Conservation (phyloP, 2,797 vertebrate genomes). For the Bradypus variegatus region DNA sequence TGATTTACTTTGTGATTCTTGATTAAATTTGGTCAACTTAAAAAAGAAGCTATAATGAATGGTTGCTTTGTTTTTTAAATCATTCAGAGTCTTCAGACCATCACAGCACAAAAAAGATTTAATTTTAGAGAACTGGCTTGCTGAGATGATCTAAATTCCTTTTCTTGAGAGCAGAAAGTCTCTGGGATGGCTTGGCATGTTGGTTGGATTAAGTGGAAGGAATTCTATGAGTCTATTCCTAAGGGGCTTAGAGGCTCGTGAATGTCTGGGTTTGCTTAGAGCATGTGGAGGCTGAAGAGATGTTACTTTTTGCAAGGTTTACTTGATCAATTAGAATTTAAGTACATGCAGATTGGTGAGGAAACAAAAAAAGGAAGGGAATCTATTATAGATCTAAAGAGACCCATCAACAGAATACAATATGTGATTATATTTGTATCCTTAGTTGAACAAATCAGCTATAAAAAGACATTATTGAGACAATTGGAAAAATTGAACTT, state of each 20-base stretch:
- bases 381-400: not conserved
- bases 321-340: not conserved
- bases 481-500: not conserved
- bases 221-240: not conserved
- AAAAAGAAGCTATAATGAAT: slow-evolving; percentile 20
- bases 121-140: slow-evolving; percentile 38
- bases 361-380: not conserved
- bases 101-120: slow-evolving; percentile 4
- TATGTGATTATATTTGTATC: not conserved
- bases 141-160: slow-evolving; percentile 24
- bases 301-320: not conserved
- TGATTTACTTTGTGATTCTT: slow-evolving; percentile 51
- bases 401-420: not conserved
- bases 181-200: not conserved
- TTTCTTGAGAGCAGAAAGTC: not conserved
- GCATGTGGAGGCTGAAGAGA: not conserved
- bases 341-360: not conserved
- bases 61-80: slow-evolving; percentile 27
- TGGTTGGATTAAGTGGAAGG: not conserved
- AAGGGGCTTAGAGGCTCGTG: not conserved
- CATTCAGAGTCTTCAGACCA: slow-evolving; percentile 26
- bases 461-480: slow-evolving; percentile 25
- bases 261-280: not conserved
- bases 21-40: slow-evolving; percentile 48
- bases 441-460: not conserved